These are phyloP conservation scores for Lophotriccus pileatus DNA, from an alignment of 2,797 vertebrate genomes.

Conservation along the genomic window DNA sequence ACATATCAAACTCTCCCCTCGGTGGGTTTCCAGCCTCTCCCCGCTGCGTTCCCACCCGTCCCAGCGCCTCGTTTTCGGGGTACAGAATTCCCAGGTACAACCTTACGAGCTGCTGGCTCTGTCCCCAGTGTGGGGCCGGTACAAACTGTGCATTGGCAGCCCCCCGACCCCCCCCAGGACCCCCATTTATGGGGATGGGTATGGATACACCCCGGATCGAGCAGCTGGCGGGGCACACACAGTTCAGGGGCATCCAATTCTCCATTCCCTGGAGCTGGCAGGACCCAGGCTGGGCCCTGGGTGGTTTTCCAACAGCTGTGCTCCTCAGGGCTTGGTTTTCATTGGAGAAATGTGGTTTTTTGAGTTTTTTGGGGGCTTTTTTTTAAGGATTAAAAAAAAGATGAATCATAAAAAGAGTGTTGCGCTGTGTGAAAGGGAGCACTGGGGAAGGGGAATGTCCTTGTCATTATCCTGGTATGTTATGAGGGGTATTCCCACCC, in stretches of 20 bases:
- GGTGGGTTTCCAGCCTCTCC: neutral
- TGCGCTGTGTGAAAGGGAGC: neutral
- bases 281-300: neutral
- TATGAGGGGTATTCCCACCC: accelerated
- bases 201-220: accelerated
- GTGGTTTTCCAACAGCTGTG: neutral
- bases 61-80: neutral
- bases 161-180: accelerated
- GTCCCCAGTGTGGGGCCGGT: accelerated
- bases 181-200: neutral
- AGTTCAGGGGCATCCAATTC: neutral
- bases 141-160: neutral
- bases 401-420: accelerated
- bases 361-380: neutral
- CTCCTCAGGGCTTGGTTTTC: neutral
- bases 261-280: neutral
- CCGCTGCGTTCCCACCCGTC: accelerated
- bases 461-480: neutral
- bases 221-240: neutral
- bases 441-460: neutral
- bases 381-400: neutral
- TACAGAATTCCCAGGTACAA: neutral
- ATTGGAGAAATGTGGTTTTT: neutral
- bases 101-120: neutral
- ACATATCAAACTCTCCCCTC: neutral